Percentiles rank a stretch among this genome's conserved stretches.
phyloP scores from a whole-genome alignment of 2,797 vertebrate species.

The Poliocrania exsul region DNA sequence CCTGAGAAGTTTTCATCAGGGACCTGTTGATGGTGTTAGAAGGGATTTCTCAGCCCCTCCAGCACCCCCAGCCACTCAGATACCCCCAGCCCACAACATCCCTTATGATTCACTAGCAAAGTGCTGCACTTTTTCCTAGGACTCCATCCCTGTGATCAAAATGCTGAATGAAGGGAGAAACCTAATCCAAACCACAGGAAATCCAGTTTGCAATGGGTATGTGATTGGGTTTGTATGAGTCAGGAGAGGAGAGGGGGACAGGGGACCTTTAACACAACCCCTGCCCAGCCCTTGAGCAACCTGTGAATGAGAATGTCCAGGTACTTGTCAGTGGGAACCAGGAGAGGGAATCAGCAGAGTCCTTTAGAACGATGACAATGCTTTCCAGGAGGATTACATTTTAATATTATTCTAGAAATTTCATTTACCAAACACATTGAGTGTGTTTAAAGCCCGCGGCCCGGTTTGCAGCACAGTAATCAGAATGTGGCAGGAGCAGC shows the following conservation, averaged over 20 bases:
- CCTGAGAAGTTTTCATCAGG: background rate
- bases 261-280: background rate
- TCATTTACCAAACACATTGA: constrained; percentile 25
- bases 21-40: background rate
- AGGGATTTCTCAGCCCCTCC: background rate
- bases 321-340: background rate
- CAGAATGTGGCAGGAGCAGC: constrained; percentile 36
- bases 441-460: background rate
- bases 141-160: background rate
- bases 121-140: background rate
- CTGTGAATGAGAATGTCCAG: background rate
- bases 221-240: background rate
- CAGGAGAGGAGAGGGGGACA: background rate
- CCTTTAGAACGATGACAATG: background rate
- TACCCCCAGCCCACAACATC: fast-evolving
- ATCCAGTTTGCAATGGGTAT: background rate
- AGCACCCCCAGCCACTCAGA: background rate
- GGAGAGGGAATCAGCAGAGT: background rate
- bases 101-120: background rate
- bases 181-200: background rate
- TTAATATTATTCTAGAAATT: constrained; percentile 37
- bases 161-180: background rate
- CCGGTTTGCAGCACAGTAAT: background rate
- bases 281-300: background rate
- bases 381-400: constrained; percentile 42